phyloP scores from a whole-genome alignment of 2,113 vertebrate genomes.

The Coptodon rendalli region DNA sequence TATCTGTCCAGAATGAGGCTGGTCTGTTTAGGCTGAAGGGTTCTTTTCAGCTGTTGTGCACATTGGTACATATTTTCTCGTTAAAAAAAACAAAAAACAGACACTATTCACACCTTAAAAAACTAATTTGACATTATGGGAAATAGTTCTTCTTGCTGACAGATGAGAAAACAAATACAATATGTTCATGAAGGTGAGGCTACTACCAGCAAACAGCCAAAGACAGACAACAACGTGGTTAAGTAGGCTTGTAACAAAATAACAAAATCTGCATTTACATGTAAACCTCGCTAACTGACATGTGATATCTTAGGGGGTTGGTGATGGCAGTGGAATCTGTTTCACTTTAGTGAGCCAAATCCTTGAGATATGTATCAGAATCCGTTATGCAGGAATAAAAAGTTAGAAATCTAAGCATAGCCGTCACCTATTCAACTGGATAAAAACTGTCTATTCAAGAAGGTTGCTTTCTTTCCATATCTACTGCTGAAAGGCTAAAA shows the following conservation, averaged over 20 bases:
- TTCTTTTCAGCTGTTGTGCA: background rate
- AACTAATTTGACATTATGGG: background rate
- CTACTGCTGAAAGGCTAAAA: background rate
- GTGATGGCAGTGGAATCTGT: background rate
- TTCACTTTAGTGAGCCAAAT: background rate
- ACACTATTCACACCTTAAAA: background rate
- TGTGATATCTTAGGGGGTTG: background rate
- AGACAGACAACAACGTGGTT: background rate
- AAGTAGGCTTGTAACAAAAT: background rate
- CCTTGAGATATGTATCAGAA: background rate
- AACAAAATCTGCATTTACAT: background rate
- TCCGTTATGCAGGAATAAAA: background rate
- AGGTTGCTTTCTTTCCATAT: background rate
- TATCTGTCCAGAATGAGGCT: constrained; percentile 6
- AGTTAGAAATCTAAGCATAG: background rate
- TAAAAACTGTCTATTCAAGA: background rate
- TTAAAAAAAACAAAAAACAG: background rate
- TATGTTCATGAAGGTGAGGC: background rate
- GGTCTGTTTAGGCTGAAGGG: background rate
- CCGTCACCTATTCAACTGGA: background rate
- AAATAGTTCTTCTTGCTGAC: background rate
- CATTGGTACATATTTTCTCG: background rate
- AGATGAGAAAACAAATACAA: background rate
- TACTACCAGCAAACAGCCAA: background rate
- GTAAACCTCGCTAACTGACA: background rate